A percentile compares a stretch with the other conserved stretches of the same genome.
Conservation (phyloP, 2,113 vertebrate species). For the Cyanistes caeruleus region DNA sequence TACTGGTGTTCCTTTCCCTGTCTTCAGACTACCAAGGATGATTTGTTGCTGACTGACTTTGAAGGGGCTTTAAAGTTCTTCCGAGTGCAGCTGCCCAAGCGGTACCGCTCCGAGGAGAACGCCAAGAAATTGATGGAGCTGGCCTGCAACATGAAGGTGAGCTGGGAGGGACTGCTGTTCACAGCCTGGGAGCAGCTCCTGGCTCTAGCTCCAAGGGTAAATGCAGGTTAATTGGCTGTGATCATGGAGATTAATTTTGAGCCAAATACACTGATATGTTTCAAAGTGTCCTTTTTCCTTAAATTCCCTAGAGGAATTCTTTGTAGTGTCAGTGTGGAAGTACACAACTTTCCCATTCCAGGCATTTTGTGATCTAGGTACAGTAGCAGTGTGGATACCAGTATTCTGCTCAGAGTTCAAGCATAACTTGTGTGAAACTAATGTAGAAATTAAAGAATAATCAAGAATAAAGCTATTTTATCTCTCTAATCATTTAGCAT, state of each 20-base stretch:
- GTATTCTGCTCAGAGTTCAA: not conserved
- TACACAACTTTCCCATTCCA: not conserved
- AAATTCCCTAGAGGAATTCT: not conserved
- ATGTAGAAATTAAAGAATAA: not conserved
- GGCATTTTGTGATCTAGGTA: not conserved
- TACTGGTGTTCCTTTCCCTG: not conserved
- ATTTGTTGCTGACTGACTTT: conserved; percentile 93
- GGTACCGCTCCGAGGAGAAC: conserved; percentile 97
- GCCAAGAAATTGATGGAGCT: conserved; percentile 98
- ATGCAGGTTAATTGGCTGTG: fast-evolving
- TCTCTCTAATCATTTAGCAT: not conserved
- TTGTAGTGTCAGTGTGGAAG: not conserved
- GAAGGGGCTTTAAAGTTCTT: conserved; percentile 98
- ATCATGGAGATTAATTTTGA: not conserved
- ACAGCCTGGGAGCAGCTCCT: not conserved
- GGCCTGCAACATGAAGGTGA: conserved; percentile 97
- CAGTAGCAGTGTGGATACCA: not conserved
- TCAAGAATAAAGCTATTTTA: not conserved
- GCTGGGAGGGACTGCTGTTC: not conserved
- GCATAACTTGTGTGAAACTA: not conserved
- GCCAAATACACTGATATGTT: not conserved
- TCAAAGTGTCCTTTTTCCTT: not conserved
- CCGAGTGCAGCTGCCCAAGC: conserved; percentile 96
- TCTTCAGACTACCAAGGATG: conserved; percentile 93
- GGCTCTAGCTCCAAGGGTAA: not conserved